phyloP scores from a whole-genome alignment of 2,113 vertebrate species.

The Mystacornis crossleyi region DNA sequence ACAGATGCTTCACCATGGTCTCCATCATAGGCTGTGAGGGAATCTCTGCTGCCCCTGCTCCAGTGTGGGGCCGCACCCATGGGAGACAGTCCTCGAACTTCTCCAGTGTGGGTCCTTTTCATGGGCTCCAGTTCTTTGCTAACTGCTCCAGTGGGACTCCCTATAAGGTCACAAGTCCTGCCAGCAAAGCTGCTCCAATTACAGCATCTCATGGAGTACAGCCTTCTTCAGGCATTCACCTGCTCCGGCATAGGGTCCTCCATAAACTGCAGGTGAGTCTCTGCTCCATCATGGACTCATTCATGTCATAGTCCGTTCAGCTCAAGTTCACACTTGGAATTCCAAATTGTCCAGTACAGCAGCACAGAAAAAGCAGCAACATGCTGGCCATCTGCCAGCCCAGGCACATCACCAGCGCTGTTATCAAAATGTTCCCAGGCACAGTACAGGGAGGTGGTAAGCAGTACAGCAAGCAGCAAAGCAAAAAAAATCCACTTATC shows the following conservation, averaged over 20 bases:
- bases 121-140: rapidly evolving
- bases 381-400: neutral
- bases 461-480: neutral
- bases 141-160: neutral
- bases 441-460: neutral
- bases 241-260: neutral
- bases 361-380: neutral
- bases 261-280: neutral
- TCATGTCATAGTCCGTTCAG: neutral
- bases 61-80: rapidly evolving
- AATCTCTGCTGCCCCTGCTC: neutral
- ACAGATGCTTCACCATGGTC: neutral
- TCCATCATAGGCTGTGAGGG: neutral
- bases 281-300: neutral
- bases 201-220: neutral
- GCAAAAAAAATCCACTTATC: neutral
- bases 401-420: neutral
- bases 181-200: neutral
- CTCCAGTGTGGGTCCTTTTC: neutral
- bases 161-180: neutral
- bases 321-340: neutral
- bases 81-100: neutral
- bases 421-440: neutral
- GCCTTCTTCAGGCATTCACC: neutral
- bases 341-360: neutral